These are phyloP conservation scores for Sebastes reedi DNA, from an alignment of 2,797 vertebrate species.

Conservation along the genomic window DNA sequence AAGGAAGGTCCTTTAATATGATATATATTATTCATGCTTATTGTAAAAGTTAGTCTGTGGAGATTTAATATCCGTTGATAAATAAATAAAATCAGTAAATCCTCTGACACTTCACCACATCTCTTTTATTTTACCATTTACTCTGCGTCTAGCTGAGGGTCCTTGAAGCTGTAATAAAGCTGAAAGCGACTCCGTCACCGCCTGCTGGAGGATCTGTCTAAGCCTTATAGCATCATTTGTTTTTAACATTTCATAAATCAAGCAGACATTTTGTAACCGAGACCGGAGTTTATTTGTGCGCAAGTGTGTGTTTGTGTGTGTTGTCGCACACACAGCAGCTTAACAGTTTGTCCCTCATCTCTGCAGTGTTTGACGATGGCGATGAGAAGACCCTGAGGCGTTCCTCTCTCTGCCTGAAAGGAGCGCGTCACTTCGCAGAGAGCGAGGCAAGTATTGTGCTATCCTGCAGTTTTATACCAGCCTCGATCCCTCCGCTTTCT, in stretches of 20 bases:
- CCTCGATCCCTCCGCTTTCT: not conserved
- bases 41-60: not conserved
- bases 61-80: not conserved
- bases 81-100: not conserved
- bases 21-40: not conserved
- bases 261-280: slow-evolving; percentile 31
- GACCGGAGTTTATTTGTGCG: slow-evolving; percentile 5
- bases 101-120: not conserved
- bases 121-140: not conserved
- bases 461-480: not conserved
- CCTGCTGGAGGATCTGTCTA: slow-evolving; percentile 3
- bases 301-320: slow-evolving; percentile 9
- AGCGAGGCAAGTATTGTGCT: slow-evolving; percentile 80
- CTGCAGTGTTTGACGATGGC: slow-evolving; percentile 86
- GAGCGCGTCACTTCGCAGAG: slow-evolving; percentile 87
- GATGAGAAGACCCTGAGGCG: slow-evolving; percentile 88
- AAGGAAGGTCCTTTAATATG: not conserved
- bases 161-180: slow-evolving; percentile 20
- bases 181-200: not conserved
- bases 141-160: not conserved
- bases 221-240: slow-evolving; percentile 4
- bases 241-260: slow-evolving; percentile 21
- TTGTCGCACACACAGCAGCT: slow-evolving; percentile 32
- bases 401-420: slow-evolving; percentile 87
- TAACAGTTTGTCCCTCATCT: slow-evolving; percentile 46